A percentile compares a stretch with the other conserved stretches of the same genome.
Evolutionary conservation across 2,888 invertebrate genomes (phyloP).

Genomic region (Lagria hirta): DNA sequence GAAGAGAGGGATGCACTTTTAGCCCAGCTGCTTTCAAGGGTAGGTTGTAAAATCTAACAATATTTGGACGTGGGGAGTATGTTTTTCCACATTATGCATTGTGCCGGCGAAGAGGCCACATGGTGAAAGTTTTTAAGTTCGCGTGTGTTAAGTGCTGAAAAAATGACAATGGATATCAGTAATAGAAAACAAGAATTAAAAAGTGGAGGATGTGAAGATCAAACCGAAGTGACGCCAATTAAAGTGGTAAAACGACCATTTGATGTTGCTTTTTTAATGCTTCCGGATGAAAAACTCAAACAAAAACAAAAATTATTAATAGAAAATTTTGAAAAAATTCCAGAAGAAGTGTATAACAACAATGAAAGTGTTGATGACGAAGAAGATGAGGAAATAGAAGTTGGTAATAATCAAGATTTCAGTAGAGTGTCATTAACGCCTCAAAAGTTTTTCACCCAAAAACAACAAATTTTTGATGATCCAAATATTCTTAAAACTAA

Average conservation of each 20-base stretch:
- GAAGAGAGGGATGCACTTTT: slow-evolving; percentile 43
- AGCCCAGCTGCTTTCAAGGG: slow-evolving; percentile 47
- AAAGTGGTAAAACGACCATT: slow-evolving; percentile 75
- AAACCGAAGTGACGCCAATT: slow-evolving; percentile 42
- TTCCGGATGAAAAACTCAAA: slow-evolving; percentile 80
- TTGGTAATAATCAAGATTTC: slow-evolving; percentile 40
- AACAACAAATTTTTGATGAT: slow-evolving; percentile 64
- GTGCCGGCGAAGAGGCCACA: slow-evolving; percentile 44
- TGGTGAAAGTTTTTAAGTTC: slow-evolving; percentile 32
- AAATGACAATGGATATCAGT: slow-evolving; percentile 70
- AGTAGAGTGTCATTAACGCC: slow-evolving; percentile 25
- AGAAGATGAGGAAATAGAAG: slow-evolving; percentile 50
- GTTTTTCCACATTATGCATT: slow-evolving; percentile 54
- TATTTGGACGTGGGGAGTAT: slow-evolving; percentile 53
- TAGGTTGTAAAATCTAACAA: slow-evolving; percentile 51
- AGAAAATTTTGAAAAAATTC: slow-evolving; percentile 48
- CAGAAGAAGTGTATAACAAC: slow-evolving; percentile 31
- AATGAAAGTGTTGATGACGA: slow-evolving; percentile 38
- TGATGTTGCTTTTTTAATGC: slow-evolving; percentile 87
- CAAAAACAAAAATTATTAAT: slow-evolving; percentile 62
- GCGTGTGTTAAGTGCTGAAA: slow-evolving; percentile 35
- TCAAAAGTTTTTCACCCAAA: slow-evolving; percentile 48
- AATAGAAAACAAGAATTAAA: slow-evolving; percentile 52
- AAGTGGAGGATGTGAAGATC: slow-evolving; percentile 52
- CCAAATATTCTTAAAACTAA: slow-evolving; percentile 56